Conservation (phyloP, 2,113 vertebrate genomes). For the Pimephales promelas region DNA sequence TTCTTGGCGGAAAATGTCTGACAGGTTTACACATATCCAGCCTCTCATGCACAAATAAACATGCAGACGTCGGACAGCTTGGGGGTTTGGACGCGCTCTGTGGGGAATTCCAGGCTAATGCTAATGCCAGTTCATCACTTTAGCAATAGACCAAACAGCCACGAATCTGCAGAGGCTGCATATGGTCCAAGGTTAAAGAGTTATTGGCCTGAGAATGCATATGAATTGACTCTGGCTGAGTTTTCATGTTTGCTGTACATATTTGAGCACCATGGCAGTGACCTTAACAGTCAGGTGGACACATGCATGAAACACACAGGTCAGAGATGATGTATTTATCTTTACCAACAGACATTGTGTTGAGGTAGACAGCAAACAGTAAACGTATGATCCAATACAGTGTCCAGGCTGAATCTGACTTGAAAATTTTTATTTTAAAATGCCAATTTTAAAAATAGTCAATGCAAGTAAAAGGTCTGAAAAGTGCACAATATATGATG, state of each 20-base stretch:
- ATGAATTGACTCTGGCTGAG: conserved; percentile 16
- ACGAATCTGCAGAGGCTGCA: conserved; percentile 18
- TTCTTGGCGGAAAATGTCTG: conserved; percentile 63
- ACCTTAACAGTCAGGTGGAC: conserved; percentile 17
- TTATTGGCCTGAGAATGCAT: conserved; percentile 17
- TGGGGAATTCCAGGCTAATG: conserved; percentile 29
- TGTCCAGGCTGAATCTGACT: background rate
- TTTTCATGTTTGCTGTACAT: conserved; percentile 42
- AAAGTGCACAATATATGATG: too few relatives aligned
- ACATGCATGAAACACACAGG: background rate
- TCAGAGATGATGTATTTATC: background rate
- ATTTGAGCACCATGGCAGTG: conserved; percentile 20
- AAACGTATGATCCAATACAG: background rate
- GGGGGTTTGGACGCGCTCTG: conserved; percentile 13
- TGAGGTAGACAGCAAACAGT: background rate
- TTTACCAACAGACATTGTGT: background rate
- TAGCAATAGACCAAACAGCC: background rate
- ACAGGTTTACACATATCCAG: conserved; percentile 68
- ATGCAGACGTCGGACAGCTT: conserved; percentile 32
- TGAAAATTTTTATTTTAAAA: background rate
- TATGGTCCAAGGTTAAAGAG: conserved; percentile 43
- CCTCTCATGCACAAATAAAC: conserved; percentile 53
- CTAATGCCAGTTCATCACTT: conserved; percentile 39
- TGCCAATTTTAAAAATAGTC: too few relatives aligned
- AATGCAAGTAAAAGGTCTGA: too few relatives aligned